These are phyloP conservation scores for Montipora foliosa DNA, from an alignment of 64 coral and sea anemone genomes.

Conservation along the genomic window DNA sequence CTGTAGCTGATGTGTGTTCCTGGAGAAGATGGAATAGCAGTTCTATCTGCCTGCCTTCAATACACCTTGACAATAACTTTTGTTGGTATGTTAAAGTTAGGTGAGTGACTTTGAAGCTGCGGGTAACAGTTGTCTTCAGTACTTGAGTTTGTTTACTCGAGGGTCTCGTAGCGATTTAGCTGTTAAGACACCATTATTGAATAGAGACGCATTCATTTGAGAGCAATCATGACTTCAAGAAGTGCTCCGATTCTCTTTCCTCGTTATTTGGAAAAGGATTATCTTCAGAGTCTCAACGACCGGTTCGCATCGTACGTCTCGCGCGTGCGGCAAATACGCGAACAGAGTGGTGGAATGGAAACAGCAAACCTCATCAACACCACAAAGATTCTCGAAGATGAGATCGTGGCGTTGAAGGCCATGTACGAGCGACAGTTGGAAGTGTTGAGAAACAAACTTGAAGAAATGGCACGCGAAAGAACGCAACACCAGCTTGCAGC, in stretches of 20 bases:
- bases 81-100: neutral
- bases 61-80: neutral
- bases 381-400: constrained; percentile 96
- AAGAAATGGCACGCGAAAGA: constrained; percentile 87
- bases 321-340: constrained; percentile 97
- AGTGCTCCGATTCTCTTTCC: constrained; percentile 73
- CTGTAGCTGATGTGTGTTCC: neutral
- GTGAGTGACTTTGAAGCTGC: neutral
- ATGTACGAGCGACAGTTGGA: constrained; percentile 97
- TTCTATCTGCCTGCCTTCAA: neutral
- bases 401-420: constrained; percentile 84
- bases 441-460: constrained; percentile 87
- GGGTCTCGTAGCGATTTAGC: constrained; percentile 11
- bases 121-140: constrained; percentile 68
- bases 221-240: constrained; percentile 35
- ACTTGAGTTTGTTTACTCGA: constrained; percentile 56
- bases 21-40: neutral
- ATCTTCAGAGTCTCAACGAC: constrained; percentile 93
- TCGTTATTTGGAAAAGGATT: constrained; percentile 89
- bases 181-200: neutral
- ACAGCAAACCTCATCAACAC: constrained; percentile 90
- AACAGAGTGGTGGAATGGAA: constrained; percentile 91
- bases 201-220: neutral
- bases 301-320: constrained; percentile 94
- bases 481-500: constrained; percentile 91